Conservation (phyloP, 2,797 vertebrate genomes). For the Naso thynnoides region DNA sequence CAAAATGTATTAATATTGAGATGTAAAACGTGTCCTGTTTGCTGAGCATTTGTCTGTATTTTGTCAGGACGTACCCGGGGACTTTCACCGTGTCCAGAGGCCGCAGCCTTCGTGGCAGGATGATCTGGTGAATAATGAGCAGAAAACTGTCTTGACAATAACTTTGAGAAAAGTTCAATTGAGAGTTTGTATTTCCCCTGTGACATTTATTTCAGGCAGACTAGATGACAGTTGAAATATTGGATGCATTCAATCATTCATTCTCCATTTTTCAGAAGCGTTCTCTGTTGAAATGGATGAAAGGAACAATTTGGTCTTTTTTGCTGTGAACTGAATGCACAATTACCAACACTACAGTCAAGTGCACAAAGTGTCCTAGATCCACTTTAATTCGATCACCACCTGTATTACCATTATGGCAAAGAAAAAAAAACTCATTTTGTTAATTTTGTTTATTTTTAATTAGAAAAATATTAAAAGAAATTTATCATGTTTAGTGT, state of each 20-base stretch:
- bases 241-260: slow-evolving; percentile 22
- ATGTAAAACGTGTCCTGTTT: slow-evolving; percentile 24
- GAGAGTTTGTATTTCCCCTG: slow-evolving; percentile 16
- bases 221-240: slow-evolving; percentile 2
- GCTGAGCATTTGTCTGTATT: slow-evolving; percentile 33
- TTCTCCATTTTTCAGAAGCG: slow-evolving; percentile 22
- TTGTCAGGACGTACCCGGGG: slow-evolving; percentile 76
- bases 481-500: background rate
- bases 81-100: slow-evolving; percentile 76
- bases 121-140: slow-evolving; percentile 80
- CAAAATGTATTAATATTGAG: background rate
- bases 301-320: slow-evolving; percentile 21
- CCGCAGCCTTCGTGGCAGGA: slow-evolving; percentile 82
- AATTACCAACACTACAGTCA: background rate
- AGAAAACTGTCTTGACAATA: slow-evolving; percentile 38
- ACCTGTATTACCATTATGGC: background rate
- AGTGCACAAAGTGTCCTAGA: background rate
- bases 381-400: background rate
- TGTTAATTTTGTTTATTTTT: background rate
- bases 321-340: slow-evolving; percentile 16
- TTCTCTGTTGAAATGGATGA: slow-evolving; percentile 12
- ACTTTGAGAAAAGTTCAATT: slow-evolving; percentile 14
- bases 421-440: background rate
- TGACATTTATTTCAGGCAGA: slow-evolving; percentile 28
- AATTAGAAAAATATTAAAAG: background rate